Base-by-base conservation (phyloP, 53 echinoderm and acorn worm species). In the Holothuria leucospilota region DNA sequence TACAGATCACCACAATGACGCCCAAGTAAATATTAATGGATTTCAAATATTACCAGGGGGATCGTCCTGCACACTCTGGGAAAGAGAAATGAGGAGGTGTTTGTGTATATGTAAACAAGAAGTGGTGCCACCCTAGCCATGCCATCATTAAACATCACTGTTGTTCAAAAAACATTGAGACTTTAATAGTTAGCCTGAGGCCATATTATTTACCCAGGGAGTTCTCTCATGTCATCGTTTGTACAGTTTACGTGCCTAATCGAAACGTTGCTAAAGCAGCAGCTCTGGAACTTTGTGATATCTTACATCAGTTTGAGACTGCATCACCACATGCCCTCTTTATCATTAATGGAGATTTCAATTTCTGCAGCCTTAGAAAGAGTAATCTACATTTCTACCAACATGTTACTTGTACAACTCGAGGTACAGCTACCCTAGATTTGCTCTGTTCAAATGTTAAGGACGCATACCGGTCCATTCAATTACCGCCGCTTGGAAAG, bases 21-120 rank as follows among this genome's bases (percentile, higher is more conserved):
- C 34, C 34, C 34, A 34, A 2, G 34, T 34, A 2, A 34, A n/a
- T n/a, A n/a, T n/a, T n/a, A n/a, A n/a, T n/a, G n/a, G n/a, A 46
- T 2, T 28, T 29, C 30, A 0, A 73, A 34, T 73, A 40, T 5
- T 39, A 39, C 39, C 0, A 20, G 21, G 34, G 34, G 29, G 84
- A 84, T 27, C 29, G 88, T 21, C 29, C 20, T 28, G 40, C 46
- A 5, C 56, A 88, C 25, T 49, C 82, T 14, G 82, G 82, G 28
- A 88, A 88, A 59, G n/a, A 42, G n/a, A 27, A 53, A 23, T 67
- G 88, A 4, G 88, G 80, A 21, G 67, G 68, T 16, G 79, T 78
- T 20, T 87, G 78, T 66, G 27, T 78, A 27, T 87, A 64, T 51
- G 49, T 78, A 1, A 78, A 78, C 61, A 52, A 78, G 39, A 62